A percentile compares a stretch with the other conserved stretches of the same genome.
phyloP scores from a whole-genome alignment of 2,113 vertebrate genomes.

The Ictalurus punctatus region DNA sequence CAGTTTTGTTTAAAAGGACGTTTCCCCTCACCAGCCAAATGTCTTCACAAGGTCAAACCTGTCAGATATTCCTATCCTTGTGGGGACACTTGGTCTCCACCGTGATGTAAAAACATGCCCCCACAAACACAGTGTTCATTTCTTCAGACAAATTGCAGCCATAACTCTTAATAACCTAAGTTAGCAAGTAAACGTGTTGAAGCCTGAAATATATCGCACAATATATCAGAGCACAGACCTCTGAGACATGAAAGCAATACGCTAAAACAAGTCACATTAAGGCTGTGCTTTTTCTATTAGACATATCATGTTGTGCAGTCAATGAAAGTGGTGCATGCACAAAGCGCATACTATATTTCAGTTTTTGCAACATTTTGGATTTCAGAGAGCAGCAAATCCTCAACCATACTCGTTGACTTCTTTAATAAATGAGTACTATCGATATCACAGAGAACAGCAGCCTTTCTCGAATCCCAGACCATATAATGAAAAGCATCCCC shows the following conservation, averaged over 20 bases:
- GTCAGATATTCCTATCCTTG: background rate
- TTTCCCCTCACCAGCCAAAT: background rate
- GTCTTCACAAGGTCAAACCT: background rate
- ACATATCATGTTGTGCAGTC: background rate
- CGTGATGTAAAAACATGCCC: background rate
- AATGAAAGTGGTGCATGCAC: background rate
- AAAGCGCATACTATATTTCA: background rate
- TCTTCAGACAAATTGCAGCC: constrained; percentile 13
- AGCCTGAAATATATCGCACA: constrained; percentile 28
- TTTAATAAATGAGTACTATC: background rate
- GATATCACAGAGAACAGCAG: background rate
- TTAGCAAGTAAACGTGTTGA: constrained; percentile 25
- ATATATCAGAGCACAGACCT: constrained; percentile 20
- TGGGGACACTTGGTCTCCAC: background rate
- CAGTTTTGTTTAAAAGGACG: background rate
- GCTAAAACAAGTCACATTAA: constrained; percentile 9
- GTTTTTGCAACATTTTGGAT: background rate
- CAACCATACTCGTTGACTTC: background rate
- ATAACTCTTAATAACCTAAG: constrained; percentile 27
- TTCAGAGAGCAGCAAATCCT: background rate
- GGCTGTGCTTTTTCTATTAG: constrained; percentile 23
- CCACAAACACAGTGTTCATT: background rate
- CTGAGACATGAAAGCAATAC: background rate
- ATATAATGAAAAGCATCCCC: constrained; percentile 11
- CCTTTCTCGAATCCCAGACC: constrained; percentile 1